Evolutionary conservation across 2,113 vertebrate genomes (phyloP).

Genomic region (Puntigrus tetrazona): DNA sequence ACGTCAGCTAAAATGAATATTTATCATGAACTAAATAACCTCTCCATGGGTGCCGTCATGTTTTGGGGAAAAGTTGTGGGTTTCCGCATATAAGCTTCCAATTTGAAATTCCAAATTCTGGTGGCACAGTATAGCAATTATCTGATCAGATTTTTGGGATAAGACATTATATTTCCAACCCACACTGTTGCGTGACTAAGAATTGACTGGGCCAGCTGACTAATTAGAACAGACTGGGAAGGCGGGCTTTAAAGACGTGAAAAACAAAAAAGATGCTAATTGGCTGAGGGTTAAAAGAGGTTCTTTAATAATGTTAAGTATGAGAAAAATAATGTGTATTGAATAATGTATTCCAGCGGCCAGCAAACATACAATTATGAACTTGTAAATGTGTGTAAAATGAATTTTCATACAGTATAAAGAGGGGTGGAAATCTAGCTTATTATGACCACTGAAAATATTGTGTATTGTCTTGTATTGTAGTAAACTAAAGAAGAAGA

Average conservation of each 20-base stretch:
- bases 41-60: neutral
- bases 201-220: too few species aligned
- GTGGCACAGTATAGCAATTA: neutral
- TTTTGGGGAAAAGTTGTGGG: neutral
- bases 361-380: too few species aligned
- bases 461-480: neutral
- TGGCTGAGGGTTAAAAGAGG: too few species aligned
- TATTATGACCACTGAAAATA: neutral
- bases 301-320: too few species aligned
- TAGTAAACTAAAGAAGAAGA: neutral
- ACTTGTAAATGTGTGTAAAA: too few species aligned
- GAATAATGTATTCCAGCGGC: too few species aligned
- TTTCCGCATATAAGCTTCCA: neutral
- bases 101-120: neutral
- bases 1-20: neutral
- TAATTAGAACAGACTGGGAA: too few species aligned
- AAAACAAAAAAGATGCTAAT: too few species aligned
- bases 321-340: too few species aligned
- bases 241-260: too few species aligned
- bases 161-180: too few species aligned
- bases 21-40: neutral
- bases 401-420: neutral
- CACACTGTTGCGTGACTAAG: too few species aligned
- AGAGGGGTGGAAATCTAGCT: neutral
- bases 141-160: neutral